A percentile compares a stretch with the other conserved stretches of the same genome.
Conservation (phyloP, 2,113 vertebrate species). For the Oostethus manadensis region DNA sequence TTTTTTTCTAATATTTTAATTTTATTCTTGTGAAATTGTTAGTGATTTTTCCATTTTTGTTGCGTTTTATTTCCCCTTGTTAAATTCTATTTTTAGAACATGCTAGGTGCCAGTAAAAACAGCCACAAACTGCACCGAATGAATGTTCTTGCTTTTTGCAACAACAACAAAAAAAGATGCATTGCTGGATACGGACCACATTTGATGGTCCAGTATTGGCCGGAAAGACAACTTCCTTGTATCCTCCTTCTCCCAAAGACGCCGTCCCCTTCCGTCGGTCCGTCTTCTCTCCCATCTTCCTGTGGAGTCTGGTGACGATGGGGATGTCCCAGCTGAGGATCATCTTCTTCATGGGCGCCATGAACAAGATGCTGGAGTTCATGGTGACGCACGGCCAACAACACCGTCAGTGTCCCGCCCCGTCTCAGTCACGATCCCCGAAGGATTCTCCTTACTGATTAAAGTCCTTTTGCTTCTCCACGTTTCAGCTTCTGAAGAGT, state of each 20-base stretch:
- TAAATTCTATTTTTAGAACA: too few relatives aligned
- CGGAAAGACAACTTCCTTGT: neutral
- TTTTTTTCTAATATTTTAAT: too few relatives aligned
- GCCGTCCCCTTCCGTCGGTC: conserved; percentile 74
- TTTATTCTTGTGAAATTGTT: too few relatives aligned
- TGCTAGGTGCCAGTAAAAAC: too few relatives aligned
- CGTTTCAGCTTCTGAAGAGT: conserved; percentile 50
- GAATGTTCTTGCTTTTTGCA: too few relatives aligned
- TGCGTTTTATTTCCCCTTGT: too few relatives aligned
- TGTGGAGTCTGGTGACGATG: conserved; percentile 90
- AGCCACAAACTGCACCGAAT: too few relatives aligned
- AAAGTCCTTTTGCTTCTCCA: conserved; percentile 3
- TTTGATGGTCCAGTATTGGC: neutral
- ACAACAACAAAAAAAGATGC: too few relatives aligned
- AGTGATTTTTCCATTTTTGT: too few relatives aligned
- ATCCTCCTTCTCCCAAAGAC: conserved; percentile 49
- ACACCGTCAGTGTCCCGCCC: conserved; percentile 52
- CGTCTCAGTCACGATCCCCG: neutral
- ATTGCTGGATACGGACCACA: too few relatives aligned
- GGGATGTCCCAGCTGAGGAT: conserved; percentile 84
- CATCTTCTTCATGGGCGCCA: conserved; percentile 89
- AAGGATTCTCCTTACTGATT: neutral
- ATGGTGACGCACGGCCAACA: conserved; percentile 60
- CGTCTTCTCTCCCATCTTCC: conserved; percentile 82
- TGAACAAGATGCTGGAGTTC: conserved; percentile 90